Evolutionary conservation across 2,888 invertebrate genomes (phyloP).

Genomic region (Xanthostigma xanthostigma): DNA sequence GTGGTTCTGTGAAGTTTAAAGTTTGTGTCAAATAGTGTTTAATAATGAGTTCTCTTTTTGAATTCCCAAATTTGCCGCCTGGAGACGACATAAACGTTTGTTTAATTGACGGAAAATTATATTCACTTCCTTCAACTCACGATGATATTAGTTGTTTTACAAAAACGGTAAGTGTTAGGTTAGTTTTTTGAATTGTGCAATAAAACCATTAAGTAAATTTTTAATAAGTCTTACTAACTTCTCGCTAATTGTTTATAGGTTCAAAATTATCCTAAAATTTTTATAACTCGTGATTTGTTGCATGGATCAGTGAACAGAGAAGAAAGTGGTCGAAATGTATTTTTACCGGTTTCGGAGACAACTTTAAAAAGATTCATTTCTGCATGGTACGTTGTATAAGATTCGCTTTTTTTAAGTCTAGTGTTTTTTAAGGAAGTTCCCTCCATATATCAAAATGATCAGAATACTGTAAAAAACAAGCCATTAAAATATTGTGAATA

Average conservation of each 20-base stretch:
- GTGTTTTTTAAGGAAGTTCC: too few relatives aligned
- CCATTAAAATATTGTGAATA: too few relatives aligned
- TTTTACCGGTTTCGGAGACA: conserved; percentile 52
- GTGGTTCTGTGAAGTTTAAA: too few relatives aligned
- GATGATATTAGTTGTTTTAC: conserved; percentile 41
- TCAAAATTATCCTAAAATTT: conserved; percentile 52
- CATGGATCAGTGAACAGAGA: conserved; percentile 38
- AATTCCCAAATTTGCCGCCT: background rate
- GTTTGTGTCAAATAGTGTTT: too few relatives aligned
- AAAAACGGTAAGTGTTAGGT: conserved; percentile 35
- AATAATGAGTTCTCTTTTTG: background rate
- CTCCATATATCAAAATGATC: too few relatives aligned
- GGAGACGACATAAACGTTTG: conserved; percentile 40
- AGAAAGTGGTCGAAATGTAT: conserved; percentile 34
- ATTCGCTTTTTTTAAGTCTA: background rate
- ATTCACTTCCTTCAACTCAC: conserved; percentile 38
- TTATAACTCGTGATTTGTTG: conserved; percentile 46
- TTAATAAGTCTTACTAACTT: conserved; percentile 7
- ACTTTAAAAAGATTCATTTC: conserved; percentile 59
- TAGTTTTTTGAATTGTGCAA: background rate
- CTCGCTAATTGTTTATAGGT: conserved; percentile 27
- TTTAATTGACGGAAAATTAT: conserved; percentile 47
- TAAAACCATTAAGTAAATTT: conserved; percentile 2
- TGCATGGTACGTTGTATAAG: conserved; percentile 36
- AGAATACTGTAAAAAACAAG: too few relatives aligned